Evolutionary conservation across 2,797 vertebrate species (phyloP).

Genomic region (Poecilia picta): DNA sequence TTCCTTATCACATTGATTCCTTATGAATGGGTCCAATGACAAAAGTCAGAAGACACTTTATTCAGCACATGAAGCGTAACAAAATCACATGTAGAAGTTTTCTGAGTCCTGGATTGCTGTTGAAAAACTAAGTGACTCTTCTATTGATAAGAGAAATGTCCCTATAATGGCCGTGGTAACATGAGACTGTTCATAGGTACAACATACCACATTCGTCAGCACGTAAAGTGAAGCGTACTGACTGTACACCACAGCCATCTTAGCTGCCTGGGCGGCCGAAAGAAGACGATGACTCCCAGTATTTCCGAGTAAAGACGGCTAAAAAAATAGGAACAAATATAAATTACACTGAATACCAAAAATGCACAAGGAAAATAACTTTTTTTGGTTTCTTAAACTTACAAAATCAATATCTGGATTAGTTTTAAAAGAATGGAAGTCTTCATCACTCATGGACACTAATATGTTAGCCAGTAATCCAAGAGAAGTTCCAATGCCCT

Average conservation of each 20-base stretch:
- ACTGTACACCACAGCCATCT: conserved; percentile 88
- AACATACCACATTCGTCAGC: conserved; percentile 87
- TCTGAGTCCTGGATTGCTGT: neutral
- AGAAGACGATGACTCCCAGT: conserved; percentile 83
- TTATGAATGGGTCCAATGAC: neutral
- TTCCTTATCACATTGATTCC: neutral
- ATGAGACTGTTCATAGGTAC: neutral
- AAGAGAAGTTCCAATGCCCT: conserved; percentile 94
- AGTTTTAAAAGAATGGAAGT: conserved; percentile 84
- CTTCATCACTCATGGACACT: conserved; percentile 90
- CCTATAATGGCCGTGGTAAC: neutral
- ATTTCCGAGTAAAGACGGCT: conserved; percentile 82
- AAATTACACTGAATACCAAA: neutral
- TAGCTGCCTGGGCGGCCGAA: conserved; percentile 89
- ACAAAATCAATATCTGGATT: conserved; percentile 82
- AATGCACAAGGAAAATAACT: neutral
- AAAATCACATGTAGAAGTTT: neutral
- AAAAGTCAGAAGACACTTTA: conserved; percentile 13
- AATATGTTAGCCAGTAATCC: conserved; percentile 90
- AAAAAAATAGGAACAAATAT: neutral
- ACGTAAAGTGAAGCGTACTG: conserved; percentile 92
- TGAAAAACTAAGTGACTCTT: neutral
- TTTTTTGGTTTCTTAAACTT: conserved; percentile 27
- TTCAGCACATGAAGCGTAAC: neutral
- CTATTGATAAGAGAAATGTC: neutral